Evolutionary conservation across 2,113 vertebrate genomes (phyloP), one percentile per base, ranked within the genome.

Genomic region (Chaenogobius annularis): DNA sequence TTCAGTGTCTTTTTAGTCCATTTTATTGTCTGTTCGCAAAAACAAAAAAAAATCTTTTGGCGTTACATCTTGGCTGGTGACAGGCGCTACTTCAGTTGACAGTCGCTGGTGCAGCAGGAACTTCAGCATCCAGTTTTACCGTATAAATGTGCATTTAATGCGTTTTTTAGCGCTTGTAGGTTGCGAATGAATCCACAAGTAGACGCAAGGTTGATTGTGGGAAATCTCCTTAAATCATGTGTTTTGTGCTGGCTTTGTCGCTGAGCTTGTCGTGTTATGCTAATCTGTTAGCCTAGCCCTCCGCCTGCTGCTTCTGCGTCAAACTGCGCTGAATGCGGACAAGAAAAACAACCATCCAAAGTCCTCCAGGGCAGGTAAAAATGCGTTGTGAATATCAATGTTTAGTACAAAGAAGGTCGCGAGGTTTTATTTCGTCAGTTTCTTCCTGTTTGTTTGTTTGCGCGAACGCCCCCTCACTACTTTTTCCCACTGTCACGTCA

Each of bases 381-480:
- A 12, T 23, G 65, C 1, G 3, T 5, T 15, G 17, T 22, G 9
- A 15, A 31, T 68, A 14, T 3, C 11, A 1, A 40, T 23, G 31
- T 23, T 6, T 7, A 5, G 44, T 1, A 19, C 44, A 1, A 19
- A 66, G 26, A 17, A 37, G 47, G 69, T 74, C 68, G 47, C 62
- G 31, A 6, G 55, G 61, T 47, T 22, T 55, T 69, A 55, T 80
- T 73, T 82, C 37, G 35, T 37, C 52, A 10, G 54, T 75, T 74
- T 69, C 85, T 93, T 93, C 91, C 91, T 91, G 93, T 85, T 63
- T 63, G 61, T 61, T 88, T 77, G 58, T 63, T 88, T 77, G 74
- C 73, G 72, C 77, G n/a, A 63, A 82, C 89, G 83, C 83, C 85
- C 78, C 87, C 69, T 79, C 87, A 72, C 23, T 55, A 66, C 72